Evolutionary conservation across 2,888 invertebrate species (phyloP).

Genomic region (Hedya salicella): DNA sequence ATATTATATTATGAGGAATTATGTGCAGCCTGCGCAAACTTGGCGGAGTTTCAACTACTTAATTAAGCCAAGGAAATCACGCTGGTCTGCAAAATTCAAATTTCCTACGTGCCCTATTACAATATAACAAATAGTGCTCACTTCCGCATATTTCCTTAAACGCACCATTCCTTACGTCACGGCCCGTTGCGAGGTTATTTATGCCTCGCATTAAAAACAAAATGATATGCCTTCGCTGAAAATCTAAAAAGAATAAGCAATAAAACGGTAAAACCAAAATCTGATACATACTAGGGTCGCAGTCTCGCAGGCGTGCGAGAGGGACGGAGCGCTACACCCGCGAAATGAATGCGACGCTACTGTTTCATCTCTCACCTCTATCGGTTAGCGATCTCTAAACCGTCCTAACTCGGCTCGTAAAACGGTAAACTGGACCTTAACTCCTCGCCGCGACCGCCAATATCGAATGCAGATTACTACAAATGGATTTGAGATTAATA

Average conservation of each 20-base stretch:
- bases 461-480: conserved; percentile 80
- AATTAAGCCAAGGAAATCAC: conserved; percentile 50
- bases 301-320: conserved; percentile 77
- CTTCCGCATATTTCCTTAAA: conserved; percentile 77
- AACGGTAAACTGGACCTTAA: conserved; percentile 74
- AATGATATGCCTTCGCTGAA: conserved; percentile 85
- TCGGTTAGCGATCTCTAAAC: conserved; percentile 80
- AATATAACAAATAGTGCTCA: conserved; percentile 67
- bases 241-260: conserved; percentile 86
- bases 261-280: conserved; percentile 86
- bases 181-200: conserved; percentile 79
- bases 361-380: conserved; percentile 86
- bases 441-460: conserved; percentile 59
- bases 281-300: conserved; percentile 83
- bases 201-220: conserved; percentile 83
- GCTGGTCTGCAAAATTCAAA: conserved; percentile 48
- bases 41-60: conserved; percentile 50
- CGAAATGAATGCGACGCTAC: conserved; percentile 83
- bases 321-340: conserved; percentile 75
- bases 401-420: conserved; percentile 77
- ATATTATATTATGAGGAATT: conserved; percentile 29
- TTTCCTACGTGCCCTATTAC: conserved; percentile 48
- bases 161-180: conserved; percentile 77
- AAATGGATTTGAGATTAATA: conserved; percentile 85
- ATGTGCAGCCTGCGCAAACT: conserved; percentile 28